Evolutionary conservation across 2,113 vertebrate species (phyloP).

Genomic region (Grallaria varia): DNA sequence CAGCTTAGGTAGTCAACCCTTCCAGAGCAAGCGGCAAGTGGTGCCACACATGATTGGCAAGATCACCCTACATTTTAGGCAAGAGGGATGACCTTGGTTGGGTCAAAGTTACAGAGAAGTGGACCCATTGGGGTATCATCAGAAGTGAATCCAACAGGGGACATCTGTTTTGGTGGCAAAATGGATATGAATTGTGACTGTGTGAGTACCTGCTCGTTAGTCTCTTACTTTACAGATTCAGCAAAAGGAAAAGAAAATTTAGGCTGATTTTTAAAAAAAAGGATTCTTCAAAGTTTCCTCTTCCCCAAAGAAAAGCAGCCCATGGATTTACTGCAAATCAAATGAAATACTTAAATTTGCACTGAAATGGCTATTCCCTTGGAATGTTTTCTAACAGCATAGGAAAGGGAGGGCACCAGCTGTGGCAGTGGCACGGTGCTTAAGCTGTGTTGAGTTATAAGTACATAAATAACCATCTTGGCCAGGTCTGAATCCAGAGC

Average conservation of each 20-base stretch:
- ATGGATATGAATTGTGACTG: fast-evolving
- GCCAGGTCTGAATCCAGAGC: background rate
- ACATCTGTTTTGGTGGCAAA: background rate
- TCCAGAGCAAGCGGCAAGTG: background rate
- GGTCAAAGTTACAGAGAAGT: background rate
- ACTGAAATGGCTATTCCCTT: background rate
- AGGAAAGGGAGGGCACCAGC: background rate
- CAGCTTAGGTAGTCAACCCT: background rate
- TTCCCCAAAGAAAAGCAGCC: background rate
- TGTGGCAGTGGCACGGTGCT: background rate
- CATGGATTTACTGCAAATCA: background rate
- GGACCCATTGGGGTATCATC: background rate
- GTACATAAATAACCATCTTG: background rate
- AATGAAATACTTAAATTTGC: background rate
- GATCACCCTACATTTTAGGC: background rate
- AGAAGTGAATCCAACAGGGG: background rate
- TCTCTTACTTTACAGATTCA: background rate
- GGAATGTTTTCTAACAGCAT: background rate
- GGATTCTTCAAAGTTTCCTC: background rate
- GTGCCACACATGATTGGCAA: background rate
- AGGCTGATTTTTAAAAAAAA: background rate
- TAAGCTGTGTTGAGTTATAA: background rate
- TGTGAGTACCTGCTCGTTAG: background rate
- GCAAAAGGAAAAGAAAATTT: background rate
- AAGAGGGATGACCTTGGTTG: background rate